phyloP scores from a whole-genome alignment of 2,113 vertebrate species.

The Nasalis larvatus region DNA sequence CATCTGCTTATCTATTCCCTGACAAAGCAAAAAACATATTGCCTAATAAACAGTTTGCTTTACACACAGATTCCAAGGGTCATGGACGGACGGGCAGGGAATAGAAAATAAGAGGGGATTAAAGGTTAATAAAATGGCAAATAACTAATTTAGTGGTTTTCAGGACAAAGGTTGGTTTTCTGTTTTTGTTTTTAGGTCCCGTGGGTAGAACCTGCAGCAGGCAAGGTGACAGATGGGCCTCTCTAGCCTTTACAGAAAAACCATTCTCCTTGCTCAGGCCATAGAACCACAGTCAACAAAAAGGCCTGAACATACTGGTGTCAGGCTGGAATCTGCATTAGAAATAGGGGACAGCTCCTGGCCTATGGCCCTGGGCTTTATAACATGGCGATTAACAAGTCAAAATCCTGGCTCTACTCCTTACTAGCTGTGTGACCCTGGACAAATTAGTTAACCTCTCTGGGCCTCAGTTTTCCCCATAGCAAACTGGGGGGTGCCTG shows the following conservation, averaged over 20 bases:
- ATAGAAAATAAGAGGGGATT: neutral
- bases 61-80: slow-evolving; percentile 24
- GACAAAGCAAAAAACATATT: neutral
- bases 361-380: neutral
- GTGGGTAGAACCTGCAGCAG: neutral
- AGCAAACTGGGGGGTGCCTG: neutral
- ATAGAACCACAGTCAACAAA: neutral
- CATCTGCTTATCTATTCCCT: neutral
- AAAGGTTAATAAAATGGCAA: neutral
- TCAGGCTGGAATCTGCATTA: neutral
- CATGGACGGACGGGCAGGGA: neutral
- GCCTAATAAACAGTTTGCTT: slow-evolving; percentile 46
- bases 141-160: neutral
- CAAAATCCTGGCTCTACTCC: neutral
- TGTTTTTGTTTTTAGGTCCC: neutral
- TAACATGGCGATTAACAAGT: neutral
- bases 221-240: neutral
- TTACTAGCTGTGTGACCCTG: neutral
- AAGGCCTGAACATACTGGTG: neutral
- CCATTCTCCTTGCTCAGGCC: neutral
- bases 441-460: neutral
- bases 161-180: neutral
- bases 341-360: neutral
- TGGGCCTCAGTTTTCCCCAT: neutral
- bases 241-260: neutral